These are phyloP conservation scores for Cygnus olor DNA, from an alignment of 2,797 vertebrate species.

Conservation along the genomic window DNA sequence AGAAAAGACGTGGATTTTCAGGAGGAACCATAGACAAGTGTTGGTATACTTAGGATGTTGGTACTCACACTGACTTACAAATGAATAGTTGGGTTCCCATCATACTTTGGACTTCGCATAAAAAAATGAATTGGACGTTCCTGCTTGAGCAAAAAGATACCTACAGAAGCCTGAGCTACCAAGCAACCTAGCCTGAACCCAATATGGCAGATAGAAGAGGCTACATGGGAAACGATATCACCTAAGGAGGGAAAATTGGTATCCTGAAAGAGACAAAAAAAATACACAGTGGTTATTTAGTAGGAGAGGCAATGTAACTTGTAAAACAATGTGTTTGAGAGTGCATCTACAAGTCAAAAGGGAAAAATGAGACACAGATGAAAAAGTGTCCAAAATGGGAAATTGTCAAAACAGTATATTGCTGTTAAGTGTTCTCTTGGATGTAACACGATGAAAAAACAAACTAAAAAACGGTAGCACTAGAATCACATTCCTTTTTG, in stretches of 20 bases:
- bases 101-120: background rate
- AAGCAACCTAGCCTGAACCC: background rate
- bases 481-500: background rate
- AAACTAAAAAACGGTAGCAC: background rate
- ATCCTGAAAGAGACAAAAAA: background rate
- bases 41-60: background rate
- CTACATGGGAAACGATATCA: background rate
- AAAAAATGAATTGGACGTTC: background rate
- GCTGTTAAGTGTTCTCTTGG: background rate
- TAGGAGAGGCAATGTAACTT: background rate
- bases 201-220: background rate
- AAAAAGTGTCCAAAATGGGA: background rate
- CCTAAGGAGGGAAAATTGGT: background rate
- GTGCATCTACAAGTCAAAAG: background rate
- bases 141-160: background rate
- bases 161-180: background rate
- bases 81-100: background rate
- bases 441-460: background rate
- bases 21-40: background rate
- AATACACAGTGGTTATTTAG: background rate
- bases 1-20: background rate
- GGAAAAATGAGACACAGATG: background rate
- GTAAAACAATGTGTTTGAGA: background rate
- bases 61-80: background rate
- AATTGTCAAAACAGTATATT: background rate